Evolutionary conservation across 2,797 vertebrate genomes (phyloP).

Genomic region (Fundulus diaphanus): DNA sequence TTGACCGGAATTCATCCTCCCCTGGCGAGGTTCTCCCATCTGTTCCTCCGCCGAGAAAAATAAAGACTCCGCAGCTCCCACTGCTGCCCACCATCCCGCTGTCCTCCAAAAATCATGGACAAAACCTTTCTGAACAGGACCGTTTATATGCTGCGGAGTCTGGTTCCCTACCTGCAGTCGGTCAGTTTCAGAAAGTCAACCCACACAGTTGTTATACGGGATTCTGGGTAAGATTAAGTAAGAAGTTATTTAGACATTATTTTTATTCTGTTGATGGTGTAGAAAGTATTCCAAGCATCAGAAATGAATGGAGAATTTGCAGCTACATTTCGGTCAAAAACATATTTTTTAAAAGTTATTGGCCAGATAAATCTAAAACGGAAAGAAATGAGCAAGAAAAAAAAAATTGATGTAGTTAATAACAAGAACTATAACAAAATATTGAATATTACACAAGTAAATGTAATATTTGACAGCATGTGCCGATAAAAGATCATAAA

Average conservation of each 20-base stretch:
- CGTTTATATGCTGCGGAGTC: background rate
- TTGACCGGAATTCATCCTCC: constrained; percentile 82
- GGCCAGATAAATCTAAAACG: background rate
- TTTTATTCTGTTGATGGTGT: background rate
- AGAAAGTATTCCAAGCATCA: too few species aligned
- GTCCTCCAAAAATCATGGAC: constrained; percentile 14
- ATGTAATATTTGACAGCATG: too few species aligned
- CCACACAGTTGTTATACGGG: too few species aligned
- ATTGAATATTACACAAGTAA: too few species aligned
- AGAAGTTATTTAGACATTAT: background rate
- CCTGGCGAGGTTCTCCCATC: constrained; percentile 81
- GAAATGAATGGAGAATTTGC: too few species aligned
- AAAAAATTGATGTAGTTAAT: too few species aligned
- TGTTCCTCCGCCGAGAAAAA: constrained; percentile 72
- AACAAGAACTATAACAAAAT: too few species aligned
- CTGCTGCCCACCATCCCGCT: constrained; percentile 48
- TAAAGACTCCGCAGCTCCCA: constrained; percentile 64
- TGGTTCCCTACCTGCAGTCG: background rate
- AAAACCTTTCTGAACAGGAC: background rate
- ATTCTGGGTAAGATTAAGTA: background rate
- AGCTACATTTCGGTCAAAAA: background rate
- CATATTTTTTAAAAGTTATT: background rate
- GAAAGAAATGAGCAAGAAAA: too few species aligned
- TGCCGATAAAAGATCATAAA: too few species aligned
- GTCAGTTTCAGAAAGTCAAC: background rate